Base-by-base conservation (phyloP, 2,888 invertebrate species). In the Nezara viridula region DNA sequence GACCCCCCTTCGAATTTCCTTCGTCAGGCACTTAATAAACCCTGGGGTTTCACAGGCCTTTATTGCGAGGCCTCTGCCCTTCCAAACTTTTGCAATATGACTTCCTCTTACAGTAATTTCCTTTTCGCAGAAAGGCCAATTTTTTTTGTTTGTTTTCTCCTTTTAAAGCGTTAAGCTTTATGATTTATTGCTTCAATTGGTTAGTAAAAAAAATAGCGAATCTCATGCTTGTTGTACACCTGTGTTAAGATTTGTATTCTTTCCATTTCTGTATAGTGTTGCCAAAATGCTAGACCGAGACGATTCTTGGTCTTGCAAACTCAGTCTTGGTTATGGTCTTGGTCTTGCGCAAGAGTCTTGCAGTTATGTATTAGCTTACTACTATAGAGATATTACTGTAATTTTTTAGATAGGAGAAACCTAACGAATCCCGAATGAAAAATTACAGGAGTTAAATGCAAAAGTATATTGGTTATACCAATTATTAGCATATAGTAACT, bases 61-160 rank as follows among this genome's bases (percentile, higher is more conserved):
- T 73, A 73, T 73, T 73, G 37, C 66, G 14, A 37, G 66, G 7
- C 32, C 66, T 37, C 66, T 73, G 66, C 27, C 66, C 66, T 73
- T 73, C 66, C 32, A 73, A 73, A 73, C 66, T 73, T 73, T 73
- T 73, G 66, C 66, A 73, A 73, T 73, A 73, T 73, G 66, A 73
- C 66, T 73, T 73, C 66, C 66, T 73, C 66, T 37, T 73, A 73
- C 32, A 73, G 66, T 73, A 73, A 73, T 73, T 66, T n/a, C 66
- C 66, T 73, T 37, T 73, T 73, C 12, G 2, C 32, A 73, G 60
- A 37, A 21, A 73, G 66, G 32, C 66, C 16, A 73, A 37, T 73
- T 73, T 37, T 66, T 19, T 52, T 52, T 66, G 27, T 73, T 73
- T 73, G 19, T 66, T 7, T 21, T 52, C 32, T 60, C n/a, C 2